Base-by-base conservation (phyloP, 2,113 vertebrate genomes). In the Cranoglanis bouderius region DNA sequence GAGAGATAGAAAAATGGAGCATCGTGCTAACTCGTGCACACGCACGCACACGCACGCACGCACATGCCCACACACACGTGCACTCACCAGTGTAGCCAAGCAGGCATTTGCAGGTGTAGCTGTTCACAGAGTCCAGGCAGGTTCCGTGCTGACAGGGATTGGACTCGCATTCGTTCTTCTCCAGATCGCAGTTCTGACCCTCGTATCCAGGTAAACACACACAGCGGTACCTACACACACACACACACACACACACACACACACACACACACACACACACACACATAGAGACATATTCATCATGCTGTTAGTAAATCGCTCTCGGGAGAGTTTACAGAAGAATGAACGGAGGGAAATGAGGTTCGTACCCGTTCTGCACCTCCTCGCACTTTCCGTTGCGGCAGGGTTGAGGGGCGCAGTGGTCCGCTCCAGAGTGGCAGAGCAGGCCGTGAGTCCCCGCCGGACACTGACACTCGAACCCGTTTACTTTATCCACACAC, bases 81-180 rank as follows among this genome's bases (percentile, higher is more conserved):
- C 7, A 85, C 91, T 94, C 91, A 98, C 98, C 98, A 96, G 95
- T 96, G 92, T 97, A 98, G 78, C 97, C 98, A 84, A 92, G 95
- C 85, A 92, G 95, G 90, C 98, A 99, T 46, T 92, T 91, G 89
- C 98, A 99, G 77, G 92, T 96, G 92, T 98, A 98, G 63, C 95
- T 96, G 65, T 98, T 97, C 90, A 96, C 92, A 29, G 95, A 94
- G 89, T 98, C 95, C 59, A 95, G 90, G 91, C 98, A 99, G 10
- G 91, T 95, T 90, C 95, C 95, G 0, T 98, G 96, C 85, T 96
- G 97, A 92, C 98, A 99, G 0, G 97, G 98, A 90, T 94, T 96
- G 13, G 96, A 95, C 92, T 96, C 96, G 88, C 98, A 99, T 87
- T 98, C 97, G 0, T 99, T 96, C 85, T 93, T 96, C 91, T 98